Percentiles rank a stretch among this genome's conserved stretches.
phyloP scores from a whole-genome alignment of 2,888 invertebrate genomes.

The Diloba caeruleocephala region DNA sequence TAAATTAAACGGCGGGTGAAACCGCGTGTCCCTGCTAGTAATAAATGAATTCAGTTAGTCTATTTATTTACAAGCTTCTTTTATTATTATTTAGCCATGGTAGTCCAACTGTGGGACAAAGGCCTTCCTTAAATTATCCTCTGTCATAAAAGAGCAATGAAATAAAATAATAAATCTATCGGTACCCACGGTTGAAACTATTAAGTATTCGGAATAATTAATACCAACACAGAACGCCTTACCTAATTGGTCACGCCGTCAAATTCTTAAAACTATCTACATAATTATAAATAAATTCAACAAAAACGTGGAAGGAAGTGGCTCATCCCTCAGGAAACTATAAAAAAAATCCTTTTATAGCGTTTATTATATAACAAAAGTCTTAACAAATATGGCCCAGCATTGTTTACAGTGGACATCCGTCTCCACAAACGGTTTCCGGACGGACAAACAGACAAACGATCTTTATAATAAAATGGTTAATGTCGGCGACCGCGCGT shows the following conservation, averaged over 20 bases:
- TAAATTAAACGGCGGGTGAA: too few species aligned
- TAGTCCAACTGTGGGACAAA: too few species aligned
- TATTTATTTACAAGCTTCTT: too few species aligned
- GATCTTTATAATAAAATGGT: conserved; percentile 48
- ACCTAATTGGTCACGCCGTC: conserved; percentile 16
- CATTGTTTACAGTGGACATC: conserved; percentile 74
- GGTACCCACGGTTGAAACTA: too few species aligned
- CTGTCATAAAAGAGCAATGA: too few species aligned
- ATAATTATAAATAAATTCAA: conserved; percentile 32
- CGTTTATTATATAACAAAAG: conserved; percentile 56
- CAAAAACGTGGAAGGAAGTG: conserved; percentile 62
- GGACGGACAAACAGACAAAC: conserved; percentile 49
- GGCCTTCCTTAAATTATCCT: too few species aligned
- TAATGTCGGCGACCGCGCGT: conserved; percentile 29
- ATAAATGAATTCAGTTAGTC: too few species aligned
- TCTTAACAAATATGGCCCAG: conserved; percentile 48
- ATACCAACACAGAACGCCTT: not conserved
- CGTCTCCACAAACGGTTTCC: conserved; percentile 60
- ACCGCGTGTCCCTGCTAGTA: too few species aligned
- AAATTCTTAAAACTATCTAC: conserved; percentile 16
- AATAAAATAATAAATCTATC: too few species aligned
- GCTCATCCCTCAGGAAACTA: conserved; percentile 48
- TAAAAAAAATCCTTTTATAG: conserved; percentile 64
- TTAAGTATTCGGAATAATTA: too few species aligned
- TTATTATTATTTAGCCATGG: too few species aligned